Conservation (phyloP, 2,888 invertebrate species). For the Drosophila birchii region DNA sequence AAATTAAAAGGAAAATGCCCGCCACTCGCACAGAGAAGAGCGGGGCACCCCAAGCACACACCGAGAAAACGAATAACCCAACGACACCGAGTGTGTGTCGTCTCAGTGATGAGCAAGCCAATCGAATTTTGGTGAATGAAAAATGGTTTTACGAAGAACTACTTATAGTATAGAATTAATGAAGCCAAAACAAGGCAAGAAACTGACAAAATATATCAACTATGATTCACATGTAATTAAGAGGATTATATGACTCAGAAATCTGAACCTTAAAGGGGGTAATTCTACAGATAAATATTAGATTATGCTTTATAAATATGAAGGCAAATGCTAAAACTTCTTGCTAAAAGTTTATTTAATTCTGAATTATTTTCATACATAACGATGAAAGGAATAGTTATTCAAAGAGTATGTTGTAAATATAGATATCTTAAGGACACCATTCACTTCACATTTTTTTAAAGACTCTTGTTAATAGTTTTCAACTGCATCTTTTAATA, state of each 20-base stretch:
- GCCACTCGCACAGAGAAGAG: conserved; percentile 17
- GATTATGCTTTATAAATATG: background rate
- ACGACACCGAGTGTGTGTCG: conserved; percentile 23
- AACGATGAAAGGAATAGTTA: too few relatives aligned
- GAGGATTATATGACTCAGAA: background rate
- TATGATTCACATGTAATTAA: conserved; percentile 15
- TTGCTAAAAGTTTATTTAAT: too few relatives aligned
- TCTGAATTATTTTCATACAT: too few relatives aligned
- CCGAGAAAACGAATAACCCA: conserved; percentile 25
- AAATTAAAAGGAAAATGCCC: conserved; percentile 36
- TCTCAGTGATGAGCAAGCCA: conserved; percentile 29
- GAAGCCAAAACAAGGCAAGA: conserved; percentile 2
- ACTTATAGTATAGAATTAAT: conserved; percentile 13
- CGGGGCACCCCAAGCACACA: conserved; percentile 29
- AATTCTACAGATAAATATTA: background rate
- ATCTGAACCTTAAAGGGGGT: background rate
- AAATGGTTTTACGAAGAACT: background rate
- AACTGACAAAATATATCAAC: too few relatives aligned
- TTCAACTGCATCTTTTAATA: background rate
- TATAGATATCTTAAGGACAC: too few relatives aligned
- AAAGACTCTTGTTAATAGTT: too few relatives aligned
- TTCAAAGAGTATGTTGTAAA: too few relatives aligned
- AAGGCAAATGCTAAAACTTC: too few relatives aligned
- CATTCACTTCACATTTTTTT: too few relatives aligned
- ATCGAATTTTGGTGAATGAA: conserved; percentile 17